A percentile compares a stretch with the other conserved stretches of the same genome.
Conservation (phyloP, 2,797 vertebrate species). For the Epinephelus coioides region DNA sequence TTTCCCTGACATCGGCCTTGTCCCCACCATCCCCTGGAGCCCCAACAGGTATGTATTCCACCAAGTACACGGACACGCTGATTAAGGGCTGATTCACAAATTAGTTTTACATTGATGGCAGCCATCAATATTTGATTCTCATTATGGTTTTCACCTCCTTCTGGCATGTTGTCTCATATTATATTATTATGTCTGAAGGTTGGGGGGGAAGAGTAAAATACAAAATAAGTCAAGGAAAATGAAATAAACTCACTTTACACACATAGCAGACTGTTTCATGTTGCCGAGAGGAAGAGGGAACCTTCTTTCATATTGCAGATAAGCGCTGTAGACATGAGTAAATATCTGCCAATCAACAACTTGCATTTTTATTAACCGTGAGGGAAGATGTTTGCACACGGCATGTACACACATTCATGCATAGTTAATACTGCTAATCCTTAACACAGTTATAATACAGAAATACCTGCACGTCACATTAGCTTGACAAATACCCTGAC, state of each 20-base stretch:
- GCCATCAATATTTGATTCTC: background rate
- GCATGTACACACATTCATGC: background rate
- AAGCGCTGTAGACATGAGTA: background rate
- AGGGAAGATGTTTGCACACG: constrained; percentile 8
- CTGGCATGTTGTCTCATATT: background rate
- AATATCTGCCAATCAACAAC: background rate
- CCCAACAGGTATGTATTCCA: constrained; percentile 92
- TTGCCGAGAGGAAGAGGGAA: background rate
- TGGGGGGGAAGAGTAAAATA: too few relatives aligned
- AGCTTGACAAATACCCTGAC: constrained; percentile 49
- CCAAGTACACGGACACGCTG: background rate
- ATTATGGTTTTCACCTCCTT: background rate
- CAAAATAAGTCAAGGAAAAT: background rate
- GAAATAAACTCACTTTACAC: background rate
- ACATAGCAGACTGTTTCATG: background rate
- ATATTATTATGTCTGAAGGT: background rate
- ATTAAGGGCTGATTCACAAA: background rate
- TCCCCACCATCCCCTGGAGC: constrained; percentile 98
- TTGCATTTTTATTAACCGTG: constrained; percentile 7
- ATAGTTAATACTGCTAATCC: constrained; percentile 23
- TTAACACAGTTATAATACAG: constrained; percentile 21
- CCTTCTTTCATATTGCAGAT: background rate
- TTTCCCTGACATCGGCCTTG: constrained; percentile 93
- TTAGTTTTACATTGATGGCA: background rate
- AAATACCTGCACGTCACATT: constrained; percentile 41